Base-by-base conservation (phyloP, 2,113 vertebrate species). In the Leptosomus discolor region DNA sequence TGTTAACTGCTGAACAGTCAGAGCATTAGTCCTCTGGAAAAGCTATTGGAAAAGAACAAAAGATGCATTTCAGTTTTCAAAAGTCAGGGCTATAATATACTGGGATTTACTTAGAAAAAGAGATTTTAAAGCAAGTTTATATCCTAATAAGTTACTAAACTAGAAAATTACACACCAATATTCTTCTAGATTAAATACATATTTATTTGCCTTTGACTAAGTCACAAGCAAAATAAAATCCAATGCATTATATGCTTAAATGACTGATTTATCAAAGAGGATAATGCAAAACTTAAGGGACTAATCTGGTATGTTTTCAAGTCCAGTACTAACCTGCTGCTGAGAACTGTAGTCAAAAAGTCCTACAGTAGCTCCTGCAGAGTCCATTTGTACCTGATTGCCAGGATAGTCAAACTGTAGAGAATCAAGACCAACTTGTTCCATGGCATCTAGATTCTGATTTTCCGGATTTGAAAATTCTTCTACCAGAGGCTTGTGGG, bases 261-360 rank as follows among this genome's bases (percentile, higher is more conserved):
- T 24, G 17, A 36, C 18, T 54, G 22, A 45, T 77, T n/a, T 41
- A 79, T 23, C 22, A 30, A 64, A 70, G 24, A 92, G 9, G 18
- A 56, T 22, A 68, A 82, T 4, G 16, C 26, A 77, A 23, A 89
- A 58, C 14, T 39, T 50, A 50, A 73, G 70, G n/a, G 32, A 94
- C 30, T 19, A n/a, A 16, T 50, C 4, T 32, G 12, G 4, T 21
- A 65, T 5, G 15, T 68, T 53, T 67, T 85, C 43, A 85, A 73
- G 41, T 12, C 15, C 30, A 81, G n/a, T 46, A 98, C 98, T 96
- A 89, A 99, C 99, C 99, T 99, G 99, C 98, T 99, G 99, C 97
- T 99, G 99, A 85, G 99, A 99, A 98, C 71, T 99, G 98, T 99
- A 99, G 98, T 99, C 99, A 97, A 99, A 99, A 95, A 99, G 98